Percentiles rank a stretch among this genome's conserved stretches.
Conservation (phyloP, 2,113 vertebrate species). For the Poeciliopsis retropinna region DNA sequence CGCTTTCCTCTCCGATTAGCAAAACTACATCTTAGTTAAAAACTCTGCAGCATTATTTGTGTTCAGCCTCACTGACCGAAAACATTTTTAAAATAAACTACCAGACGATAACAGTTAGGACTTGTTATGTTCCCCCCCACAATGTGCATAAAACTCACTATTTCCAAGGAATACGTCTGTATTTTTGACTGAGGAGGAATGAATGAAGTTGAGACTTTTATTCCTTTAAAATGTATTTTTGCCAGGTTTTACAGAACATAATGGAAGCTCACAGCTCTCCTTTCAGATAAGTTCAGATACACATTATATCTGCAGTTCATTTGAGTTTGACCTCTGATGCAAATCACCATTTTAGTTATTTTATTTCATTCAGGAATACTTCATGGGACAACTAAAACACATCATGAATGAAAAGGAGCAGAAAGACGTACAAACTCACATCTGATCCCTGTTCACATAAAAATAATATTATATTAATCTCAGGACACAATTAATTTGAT, state of each 20-base stretch:
- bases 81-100: not conserved
- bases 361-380: too few relatives aligned
- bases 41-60: conserved; percentile 7
- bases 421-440: too few relatives aligned
- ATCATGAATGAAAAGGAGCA: too few relatives aligned
- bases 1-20: conserved; percentile 60
- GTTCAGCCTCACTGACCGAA: not conserved
- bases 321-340: not conserved
- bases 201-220: not conserved
- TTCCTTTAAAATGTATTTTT: not conserved
- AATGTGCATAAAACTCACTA: not conserved
- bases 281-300: not conserved
- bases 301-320: not conserved
- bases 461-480: too few relatives aligned
- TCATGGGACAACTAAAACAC: too few relatives aligned
- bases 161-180: not conserved
- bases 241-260: not conserved
- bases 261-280: not conserved
- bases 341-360: too few relatives aligned
- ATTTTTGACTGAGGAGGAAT: not conserved
- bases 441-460: too few relatives aligned
- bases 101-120: not conserved
- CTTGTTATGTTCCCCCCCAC: not conserved
- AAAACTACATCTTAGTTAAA: conserved; percentile 32
- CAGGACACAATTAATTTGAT: too few relatives aligned